Conservation (phyloP, 1,140 invertebrate genomes). For the Euwallacea fornicatus region DNA sequence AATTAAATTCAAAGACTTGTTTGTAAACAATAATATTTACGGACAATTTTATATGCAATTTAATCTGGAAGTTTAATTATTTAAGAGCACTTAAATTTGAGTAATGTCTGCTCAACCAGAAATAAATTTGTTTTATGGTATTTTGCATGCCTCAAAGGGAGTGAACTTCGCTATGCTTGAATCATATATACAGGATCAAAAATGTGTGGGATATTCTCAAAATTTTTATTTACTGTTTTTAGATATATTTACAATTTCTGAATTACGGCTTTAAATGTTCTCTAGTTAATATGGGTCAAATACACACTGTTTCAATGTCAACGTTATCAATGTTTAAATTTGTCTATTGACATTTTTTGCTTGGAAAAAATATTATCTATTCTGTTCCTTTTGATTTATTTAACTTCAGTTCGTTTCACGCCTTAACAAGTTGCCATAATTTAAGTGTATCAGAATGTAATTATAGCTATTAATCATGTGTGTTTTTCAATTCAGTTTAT, state of each 20-base stretch:
- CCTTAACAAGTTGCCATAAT: background rate
- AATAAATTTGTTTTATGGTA: no score
- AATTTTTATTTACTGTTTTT: background rate
- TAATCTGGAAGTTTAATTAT: no score
- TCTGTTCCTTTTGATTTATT: background rate
- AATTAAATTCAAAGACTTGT: no score
- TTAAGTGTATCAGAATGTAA: background rate
- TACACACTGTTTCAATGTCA: background rate
- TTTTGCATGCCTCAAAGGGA: no score
- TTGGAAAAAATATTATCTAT: background rate
- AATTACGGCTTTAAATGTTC: background rate
- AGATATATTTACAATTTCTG: background rate
- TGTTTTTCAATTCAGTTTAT: no score
- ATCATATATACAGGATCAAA: background rate
- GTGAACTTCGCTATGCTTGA: background rate
- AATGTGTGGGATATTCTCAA: background rate
- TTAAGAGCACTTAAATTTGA: no score
- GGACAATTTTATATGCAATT: no score
- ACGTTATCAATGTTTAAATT: background rate
- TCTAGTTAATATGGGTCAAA: background rate
- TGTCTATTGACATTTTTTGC: background rate
- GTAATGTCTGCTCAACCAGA: no score
- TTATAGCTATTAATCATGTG: background rate
- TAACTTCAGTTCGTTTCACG: background rate
- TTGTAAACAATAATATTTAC: no score